These are phyloP conservation scores for Ophioderma brevispina DNA, from an alignment of 35 echinoderm and acorn worm species.

Conservation along the genomic window DNA sequence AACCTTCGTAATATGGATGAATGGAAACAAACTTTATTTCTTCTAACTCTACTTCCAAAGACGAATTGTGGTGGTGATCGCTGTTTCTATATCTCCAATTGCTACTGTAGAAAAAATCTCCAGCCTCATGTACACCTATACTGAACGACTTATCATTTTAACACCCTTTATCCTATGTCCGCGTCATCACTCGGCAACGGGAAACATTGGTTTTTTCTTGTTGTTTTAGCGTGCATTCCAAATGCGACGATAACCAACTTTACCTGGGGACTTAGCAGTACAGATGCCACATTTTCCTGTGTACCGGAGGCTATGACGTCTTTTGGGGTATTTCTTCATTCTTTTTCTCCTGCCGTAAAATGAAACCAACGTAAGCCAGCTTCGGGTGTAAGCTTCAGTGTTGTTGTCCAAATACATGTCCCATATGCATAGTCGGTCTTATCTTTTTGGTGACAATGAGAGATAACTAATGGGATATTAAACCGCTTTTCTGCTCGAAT, in stretches of 20 bases:
- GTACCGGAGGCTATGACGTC: slow-evolving; percentile 64
- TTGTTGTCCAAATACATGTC: background rate
- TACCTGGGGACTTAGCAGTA: slow-evolving; percentile 75
- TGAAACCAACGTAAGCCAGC: background rate
- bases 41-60: background rate
- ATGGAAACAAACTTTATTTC: no score
- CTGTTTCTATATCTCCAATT: background rate
- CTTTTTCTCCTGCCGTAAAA: slow-evolving; percentile 26
- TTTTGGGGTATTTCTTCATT: slow-evolving; percentile 57
- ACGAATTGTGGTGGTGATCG: background rate
- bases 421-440: background rate
- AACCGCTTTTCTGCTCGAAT: background rate
- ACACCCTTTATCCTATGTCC: slow-evolving; percentile 44
- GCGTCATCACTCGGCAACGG: slow-evolving; percentile 37
- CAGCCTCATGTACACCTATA: slow-evolving; percentile 21
- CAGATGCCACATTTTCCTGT: slow-evolving; percentile 76
- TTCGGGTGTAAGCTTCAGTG: background rate
- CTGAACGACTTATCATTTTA: slow-evolving; percentile 11
- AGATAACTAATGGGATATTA: background rate
- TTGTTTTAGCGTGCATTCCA: slow-evolving; percentile 70
- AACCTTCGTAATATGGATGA: no score
- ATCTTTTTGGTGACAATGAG: background rate
- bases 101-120: background rate
- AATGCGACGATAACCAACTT: slow-evolving; percentile 87
- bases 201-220: slow-evolving; percentile 82